These are phyloP conservation scores for Kryptolebias ocellatus DNA, from an alignment of 2,797 vertebrate genomes.

Conservation along the genomic window DNA sequence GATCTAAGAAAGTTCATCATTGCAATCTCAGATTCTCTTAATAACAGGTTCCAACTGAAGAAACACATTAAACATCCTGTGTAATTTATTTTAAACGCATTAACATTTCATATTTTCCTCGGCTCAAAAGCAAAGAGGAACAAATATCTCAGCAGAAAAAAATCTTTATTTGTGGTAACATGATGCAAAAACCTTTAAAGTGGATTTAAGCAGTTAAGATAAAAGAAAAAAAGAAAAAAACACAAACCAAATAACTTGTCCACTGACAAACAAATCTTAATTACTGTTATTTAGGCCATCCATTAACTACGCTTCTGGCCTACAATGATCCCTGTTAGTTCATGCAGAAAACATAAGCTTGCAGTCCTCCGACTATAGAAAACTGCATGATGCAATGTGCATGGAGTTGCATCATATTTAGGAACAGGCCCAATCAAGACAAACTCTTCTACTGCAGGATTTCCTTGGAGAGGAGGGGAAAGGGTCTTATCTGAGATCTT, in stretches of 20 bases:
- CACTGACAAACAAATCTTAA: background rate
- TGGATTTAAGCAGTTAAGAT: no score
- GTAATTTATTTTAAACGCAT: no score
- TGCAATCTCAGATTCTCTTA: no score
- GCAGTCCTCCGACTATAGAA: background rate
- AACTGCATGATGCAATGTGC: constrained; percentile 19
- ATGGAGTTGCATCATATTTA: constrained; percentile 50
- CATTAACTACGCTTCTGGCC: background rate
- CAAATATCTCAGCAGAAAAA: no score
- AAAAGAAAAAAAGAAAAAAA: background rate
- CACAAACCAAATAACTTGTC: background rate
- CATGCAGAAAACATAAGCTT: background rate
- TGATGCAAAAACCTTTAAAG: no score
- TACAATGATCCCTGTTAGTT: background rate
- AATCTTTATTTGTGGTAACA: no score
- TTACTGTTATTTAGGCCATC: background rate
- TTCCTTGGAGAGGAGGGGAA: constrained; percentile 29
- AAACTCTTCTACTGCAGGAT: constrained; percentile 41
- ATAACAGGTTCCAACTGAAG: no score
- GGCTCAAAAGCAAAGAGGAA: no score
- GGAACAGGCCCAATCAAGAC: constrained; percentile 48
- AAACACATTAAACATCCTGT: no score
- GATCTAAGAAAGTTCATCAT: no score
- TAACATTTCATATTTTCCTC: no score
- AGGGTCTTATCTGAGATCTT: constrained; percentile 43